Base-by-base conservation (phyloP, 2,797 vertebrate species). In the Lutjanus argentimaculatus region DNA sequence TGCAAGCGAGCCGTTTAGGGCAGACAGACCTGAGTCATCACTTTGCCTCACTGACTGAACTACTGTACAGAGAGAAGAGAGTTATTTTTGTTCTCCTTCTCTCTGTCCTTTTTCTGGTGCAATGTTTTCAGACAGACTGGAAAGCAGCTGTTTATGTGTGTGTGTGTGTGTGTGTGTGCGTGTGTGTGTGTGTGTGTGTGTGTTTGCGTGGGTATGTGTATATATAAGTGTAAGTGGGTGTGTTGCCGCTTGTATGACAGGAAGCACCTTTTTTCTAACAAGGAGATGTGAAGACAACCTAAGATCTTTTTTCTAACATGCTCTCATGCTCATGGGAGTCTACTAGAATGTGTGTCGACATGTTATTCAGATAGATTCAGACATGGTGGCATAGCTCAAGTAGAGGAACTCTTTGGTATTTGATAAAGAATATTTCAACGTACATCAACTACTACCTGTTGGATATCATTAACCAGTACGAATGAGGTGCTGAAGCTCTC, bases 101-200 rank as follows among this genome's bases (percentile, higher is more conserved):
- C 88, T 89, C 83, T 86, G 69, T 89, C 56, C 63, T 63, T 87
- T 73, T 72, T 77, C 86, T 84, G 88, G 91, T 93, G 89, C 91
- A 92, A 84, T 94, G 87, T 90, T 93, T 90, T 89, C 85, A 91
- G 79, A 93, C 77, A 46, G 85, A 93, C 91, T 93, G 88, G 82
- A 90, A 91, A 91, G 77, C 85, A 93, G 91, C 84, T 88, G 86
- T 82, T 85, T 67, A 43, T 75, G 59, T 51, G 53, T 61, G n/a
- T 80, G 52, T 67, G 55, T 67, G 22, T 43, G 58, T 74, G 46
- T 11, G 66, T n/a, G 51, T 48, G 17, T 83, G 51, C 67, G 58
- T 8, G 59, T 25, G 45, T 22, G 40, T 13, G 73, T 67, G 61
- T 67, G 53, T n/a, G 63, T 52, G 63, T 63, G 64, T 42, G 64